phyloP scores from a whole-genome alignment of 2,888 invertebrate genomes.

The Cephus pulcher region DNA sequence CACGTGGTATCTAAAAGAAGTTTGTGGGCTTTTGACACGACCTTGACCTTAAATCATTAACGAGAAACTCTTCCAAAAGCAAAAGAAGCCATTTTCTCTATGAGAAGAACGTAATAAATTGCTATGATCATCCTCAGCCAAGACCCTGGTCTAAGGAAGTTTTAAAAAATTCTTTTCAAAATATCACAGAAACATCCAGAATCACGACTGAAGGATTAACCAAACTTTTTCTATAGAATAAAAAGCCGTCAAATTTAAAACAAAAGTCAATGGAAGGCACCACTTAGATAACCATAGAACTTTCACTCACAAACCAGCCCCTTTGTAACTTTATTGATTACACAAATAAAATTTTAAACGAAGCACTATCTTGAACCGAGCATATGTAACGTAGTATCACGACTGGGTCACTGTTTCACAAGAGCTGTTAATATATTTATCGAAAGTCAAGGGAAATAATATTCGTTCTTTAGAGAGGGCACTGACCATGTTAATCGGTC shows the following conservation, averaged over 20 bases:
- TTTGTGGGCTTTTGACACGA: neutral
- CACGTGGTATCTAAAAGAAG: neutral
- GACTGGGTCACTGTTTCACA: neutral
- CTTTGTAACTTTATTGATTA: neutral
- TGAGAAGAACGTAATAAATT: neutral
- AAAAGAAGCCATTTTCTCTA: neutral
- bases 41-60: neutral
- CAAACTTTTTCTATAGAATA: neutral
- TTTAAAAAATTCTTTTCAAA: neutral
- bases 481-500: conserved; percentile 45
- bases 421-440: neutral
- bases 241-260: neutral
- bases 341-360: neutral
- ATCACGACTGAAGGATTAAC: neutral
- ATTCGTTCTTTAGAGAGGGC: conserved; percentile 26
- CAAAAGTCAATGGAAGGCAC: neutral
- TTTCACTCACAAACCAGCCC: neutral
- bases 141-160: neutral
- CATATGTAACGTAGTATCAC: neutral
- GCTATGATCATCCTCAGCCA: neutral
- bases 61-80: neutral
- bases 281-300: neutral
- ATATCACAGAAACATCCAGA: neutral
- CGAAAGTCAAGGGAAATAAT: neutral
- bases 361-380: neutral